A percentile compares a stretch with the other conserved stretches of the same genome.
Conservation (phyloP, 2,113 vertebrate species). For the Rhagologus leucostigma region DNA sequence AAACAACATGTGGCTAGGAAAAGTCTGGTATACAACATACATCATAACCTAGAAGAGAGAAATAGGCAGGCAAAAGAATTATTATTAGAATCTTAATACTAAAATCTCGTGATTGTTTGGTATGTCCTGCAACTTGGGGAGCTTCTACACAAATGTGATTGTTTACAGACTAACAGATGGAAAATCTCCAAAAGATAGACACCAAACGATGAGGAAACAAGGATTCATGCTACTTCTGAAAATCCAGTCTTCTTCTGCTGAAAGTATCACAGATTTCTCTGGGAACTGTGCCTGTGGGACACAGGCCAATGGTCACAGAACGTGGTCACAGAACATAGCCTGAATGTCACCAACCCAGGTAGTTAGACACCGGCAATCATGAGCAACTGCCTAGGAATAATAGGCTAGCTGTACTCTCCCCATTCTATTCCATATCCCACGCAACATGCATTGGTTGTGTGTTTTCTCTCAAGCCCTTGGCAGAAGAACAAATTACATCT, state of each 20-base stretch:
- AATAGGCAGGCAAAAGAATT: background rate
- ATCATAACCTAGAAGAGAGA: background rate
- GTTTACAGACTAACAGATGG: background rate
- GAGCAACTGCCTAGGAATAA: background rate
- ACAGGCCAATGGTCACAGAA: background rate
- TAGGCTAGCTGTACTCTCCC: background rate
- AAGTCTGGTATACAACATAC: background rate
- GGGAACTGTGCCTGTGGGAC: background rate
- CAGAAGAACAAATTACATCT: background rate
- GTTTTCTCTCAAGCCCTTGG: background rate
- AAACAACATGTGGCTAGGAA: background rate
- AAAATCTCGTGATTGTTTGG: background rate
- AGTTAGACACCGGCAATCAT: background rate
- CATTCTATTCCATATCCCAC: background rate
- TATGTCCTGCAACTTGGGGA: background rate
- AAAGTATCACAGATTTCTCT: background rate
- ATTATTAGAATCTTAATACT: background rate
- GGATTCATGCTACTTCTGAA: background rate
- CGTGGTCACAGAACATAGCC: background rate
- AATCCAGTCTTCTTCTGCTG: background rate
- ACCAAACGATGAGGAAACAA: background rate
- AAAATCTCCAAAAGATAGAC: background rate
- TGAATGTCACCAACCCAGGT: background rate
- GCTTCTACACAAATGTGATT: background rate
- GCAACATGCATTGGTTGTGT: background rate